Evolutionary conservation across 2,888 invertebrate genomes (phyloP).

Genomic region (Eurytoma adleriae): DNA sequence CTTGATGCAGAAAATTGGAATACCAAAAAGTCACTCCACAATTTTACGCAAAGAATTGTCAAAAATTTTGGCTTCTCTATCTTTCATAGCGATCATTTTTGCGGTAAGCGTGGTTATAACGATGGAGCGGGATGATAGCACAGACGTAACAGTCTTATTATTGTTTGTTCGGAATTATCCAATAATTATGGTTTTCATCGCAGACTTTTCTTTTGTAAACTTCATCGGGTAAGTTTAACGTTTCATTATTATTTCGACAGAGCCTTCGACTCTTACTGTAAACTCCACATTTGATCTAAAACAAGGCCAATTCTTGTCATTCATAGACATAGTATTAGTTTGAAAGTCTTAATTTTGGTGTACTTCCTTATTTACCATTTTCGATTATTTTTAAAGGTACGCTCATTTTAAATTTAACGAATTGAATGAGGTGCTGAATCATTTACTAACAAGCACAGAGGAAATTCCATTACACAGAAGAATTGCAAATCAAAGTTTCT

Average conservation of each 20-base stretch:
- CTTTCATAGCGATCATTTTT: neutral
- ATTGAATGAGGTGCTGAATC: constrained; percentile 22
- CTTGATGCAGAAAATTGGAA: constrained; percentile 34
- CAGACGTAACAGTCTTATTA: neutral
- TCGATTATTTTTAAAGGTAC: constrained; percentile 6
- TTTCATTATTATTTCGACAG: no score
- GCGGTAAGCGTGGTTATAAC: no score
- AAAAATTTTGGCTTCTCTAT: constrained; percentile 1
- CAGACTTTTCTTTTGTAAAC: constrained; percentile 32
- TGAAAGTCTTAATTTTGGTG: no score
- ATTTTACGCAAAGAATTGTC: neutral
- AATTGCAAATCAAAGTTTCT: neutral
- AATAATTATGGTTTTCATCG: constrained; percentile 14
- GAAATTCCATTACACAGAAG: constrained; percentile 21
- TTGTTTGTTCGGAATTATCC: constrained; percentile 8
- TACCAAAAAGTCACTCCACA: constrained; percentile 19
- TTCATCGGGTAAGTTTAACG: constrained; percentile 27
- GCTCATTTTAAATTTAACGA: constrained; percentile 34
- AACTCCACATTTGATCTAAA: no score
- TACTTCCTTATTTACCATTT: no score
- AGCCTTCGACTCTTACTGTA: no score
- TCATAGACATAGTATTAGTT: no score
- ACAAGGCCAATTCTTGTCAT: no score
- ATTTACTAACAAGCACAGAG: constrained; percentile 27
- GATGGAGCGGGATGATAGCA: no score